Conservation (phyloP, 2,797 vertebrate species). For the Setipinna tenuifilis region DNA sequence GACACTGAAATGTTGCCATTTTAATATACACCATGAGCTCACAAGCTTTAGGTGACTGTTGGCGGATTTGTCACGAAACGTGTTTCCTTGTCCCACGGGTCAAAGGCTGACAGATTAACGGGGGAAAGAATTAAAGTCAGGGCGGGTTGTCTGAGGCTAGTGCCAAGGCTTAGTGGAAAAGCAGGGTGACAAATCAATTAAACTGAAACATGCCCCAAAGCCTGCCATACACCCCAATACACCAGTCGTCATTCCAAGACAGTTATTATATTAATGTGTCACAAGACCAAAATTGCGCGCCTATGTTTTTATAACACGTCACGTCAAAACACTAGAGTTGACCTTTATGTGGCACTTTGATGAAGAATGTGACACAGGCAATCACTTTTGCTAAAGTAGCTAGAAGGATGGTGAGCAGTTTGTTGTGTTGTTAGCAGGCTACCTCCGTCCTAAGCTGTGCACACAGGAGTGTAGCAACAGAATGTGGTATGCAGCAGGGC, state of each 20-base stretch:
- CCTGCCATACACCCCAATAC: background rate
- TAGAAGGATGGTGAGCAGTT: too few relatives aligned
- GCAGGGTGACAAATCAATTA: conserved; percentile 7
- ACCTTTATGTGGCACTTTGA: background rate
- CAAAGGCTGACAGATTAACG: conserved; percentile 42
- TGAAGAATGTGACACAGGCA: background rate
- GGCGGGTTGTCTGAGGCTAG: background rate
- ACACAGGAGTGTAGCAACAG: too few relatives aligned
- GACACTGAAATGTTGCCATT: background rate
- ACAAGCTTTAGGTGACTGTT: background rate
- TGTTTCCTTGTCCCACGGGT: conserved; percentile 54
- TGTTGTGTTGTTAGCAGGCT: too few relatives aligned
- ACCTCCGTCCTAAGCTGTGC: too few relatives aligned
- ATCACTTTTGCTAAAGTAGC: background rate
- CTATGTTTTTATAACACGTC: conserved; percentile 21
- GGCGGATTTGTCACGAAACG: conserved; percentile 41
- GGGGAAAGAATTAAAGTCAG: conserved; percentile 2
- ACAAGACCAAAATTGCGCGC: background rate
- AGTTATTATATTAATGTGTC: background rate
- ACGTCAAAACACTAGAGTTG: background rate
- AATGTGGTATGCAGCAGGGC: too few relatives aligned
- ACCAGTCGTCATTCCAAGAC: background rate
- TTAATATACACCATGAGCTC: background rate
- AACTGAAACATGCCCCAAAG: background rate
- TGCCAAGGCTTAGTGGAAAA: conserved; percentile 3